Conservation (phyloP, 2,113 vertebrate genomes). For the Burhinus oedicnemus region DNA sequence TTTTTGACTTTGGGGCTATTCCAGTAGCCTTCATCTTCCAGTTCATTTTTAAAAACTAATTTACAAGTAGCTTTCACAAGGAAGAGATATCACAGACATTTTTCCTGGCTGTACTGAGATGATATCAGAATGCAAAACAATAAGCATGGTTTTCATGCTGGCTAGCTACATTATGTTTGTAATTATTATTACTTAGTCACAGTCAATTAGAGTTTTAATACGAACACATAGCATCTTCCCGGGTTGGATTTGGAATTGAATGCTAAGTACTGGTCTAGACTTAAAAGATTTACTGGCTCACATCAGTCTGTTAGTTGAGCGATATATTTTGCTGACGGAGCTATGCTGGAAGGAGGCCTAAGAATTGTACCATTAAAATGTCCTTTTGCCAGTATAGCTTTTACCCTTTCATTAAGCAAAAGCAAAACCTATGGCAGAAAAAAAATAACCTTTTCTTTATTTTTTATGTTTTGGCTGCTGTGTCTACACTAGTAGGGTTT, state of each 20-base stretch:
- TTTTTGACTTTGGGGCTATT: neutral
- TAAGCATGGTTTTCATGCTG: neutral
- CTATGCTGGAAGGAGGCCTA: neutral
- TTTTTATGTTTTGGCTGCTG: neutral
- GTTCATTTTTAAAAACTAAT: neutral
- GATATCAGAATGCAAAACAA: slow-evolving; percentile 6
- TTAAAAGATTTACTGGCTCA: slow-evolving; percentile 24
- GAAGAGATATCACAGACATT: neutral
- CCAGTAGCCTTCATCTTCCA: neutral
- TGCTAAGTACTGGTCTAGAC: slow-evolving; percentile 24
- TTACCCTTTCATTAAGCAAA: neutral
- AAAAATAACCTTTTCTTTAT: neutral
- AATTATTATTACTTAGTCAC: slow-evolving; percentile 25
- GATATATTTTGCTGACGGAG: slow-evolving; percentile 2
- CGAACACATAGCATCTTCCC: neutral
- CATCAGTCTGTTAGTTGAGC: neutral
- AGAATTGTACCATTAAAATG: neutral
- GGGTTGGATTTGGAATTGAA: neutral
- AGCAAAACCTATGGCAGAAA: neutral
- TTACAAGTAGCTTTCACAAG: neutral
- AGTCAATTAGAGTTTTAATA: neutral
- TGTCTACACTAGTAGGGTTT: neutral
- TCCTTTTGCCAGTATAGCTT: neutral
- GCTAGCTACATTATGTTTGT: neutral
- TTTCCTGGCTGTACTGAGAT: neutral